Base-by-base conservation (phyloP, 2,888 invertebrate genomes). In the Nymphalis polychloros region DNA sequence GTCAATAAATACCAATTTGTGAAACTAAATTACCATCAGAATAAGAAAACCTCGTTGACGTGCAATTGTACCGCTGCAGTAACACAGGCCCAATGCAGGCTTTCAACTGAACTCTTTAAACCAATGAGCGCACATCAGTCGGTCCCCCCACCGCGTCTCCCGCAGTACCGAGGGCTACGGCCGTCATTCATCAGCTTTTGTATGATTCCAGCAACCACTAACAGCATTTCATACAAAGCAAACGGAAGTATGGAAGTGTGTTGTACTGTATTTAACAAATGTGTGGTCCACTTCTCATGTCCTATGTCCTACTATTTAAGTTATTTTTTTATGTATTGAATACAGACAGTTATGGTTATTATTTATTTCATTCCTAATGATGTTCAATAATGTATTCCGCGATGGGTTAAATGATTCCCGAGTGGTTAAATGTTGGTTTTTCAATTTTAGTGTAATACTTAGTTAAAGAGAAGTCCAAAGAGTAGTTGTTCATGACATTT, bases 161-260 rank as follows among this genome's bases (percentile, higher is more conserved):
- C 20, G 20, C 52, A 8, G 5, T 23, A 10, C 6, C 52, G 23
- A 23, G 27, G 52, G 13, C 50, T 4, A 20, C 8, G 50, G 50
- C 50, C 52, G 23, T 20, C 52, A 52, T 27, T 52, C 52, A 52
- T 52, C 52, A 27, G 50, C 52, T 52, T 52, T 27, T 52, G 52
- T 52, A 23, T 23, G 52, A 23, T 20, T 23, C 13, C 23, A 23
- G 52, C 41, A 41, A 41, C 52, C 23, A 52, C 52, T 52, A 52
- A 52, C 23, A 23, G 52, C 52, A 23, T 6, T 52, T 23, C 23
- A 52, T 23, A 41, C 41, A 52, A 52, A 52, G 52, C 23, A 52
- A 52, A 50, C 10, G 19, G 20, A 50, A 23, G 52, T 52, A 23
- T 27, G 5, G 16, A 3, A 52, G 52, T 20, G 23, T 52, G 52